Evolutionary conservation across 2,888 invertebrate species (phyloP), one percentile per base, ranked within the genome.

Genomic region (Sphinx pinastri): DNA sequence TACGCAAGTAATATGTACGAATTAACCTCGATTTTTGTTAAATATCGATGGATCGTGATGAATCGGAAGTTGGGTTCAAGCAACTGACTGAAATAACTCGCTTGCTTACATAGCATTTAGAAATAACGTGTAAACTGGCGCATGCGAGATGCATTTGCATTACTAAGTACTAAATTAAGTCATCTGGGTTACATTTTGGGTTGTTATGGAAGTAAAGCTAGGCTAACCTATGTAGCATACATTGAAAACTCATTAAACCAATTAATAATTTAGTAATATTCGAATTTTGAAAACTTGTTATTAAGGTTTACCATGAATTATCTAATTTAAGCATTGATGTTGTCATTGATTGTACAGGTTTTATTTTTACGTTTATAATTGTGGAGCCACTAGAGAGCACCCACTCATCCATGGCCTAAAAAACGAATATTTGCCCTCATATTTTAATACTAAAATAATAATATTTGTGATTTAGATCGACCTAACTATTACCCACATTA

Each of bases 11-110:
- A 87, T 88, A 89, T 88, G 77, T 83, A 88, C 87, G 88, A 90
- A 87, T 91, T 92, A 91, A 91, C 92, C 93, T 84, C 85, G 81
- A 85, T 92, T 88, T 89, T 88, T 86, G 84, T 84, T 79, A 84
- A 88, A 88, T 88, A 88, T 88, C 87, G 87, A 77, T 74, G 72
- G 74, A 86, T 88, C 71, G 75, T 71, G 72, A 74, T 78, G 73
- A 74, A 81, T 84, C 85, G 86, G 86, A 86, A 85, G 84, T 83
- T 69, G 77, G 67, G 63, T 70, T 70, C 71, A 70, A 57, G 63
- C 63, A 63, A 63, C 63, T 16, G 63, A 74, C 75, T 67, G 76
- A 82, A 84, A 84, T 76, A 85, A 89, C 88, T 88, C 88, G 81
- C 81, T 77, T 79, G 80, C 78, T 82, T 82, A 63, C 69, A 52